A percentile compares a stretch with the other conserved stretches of the same genome.
These are phyloP conservation scores for Podiceps cristatus DNA, from an alignment of 2,113 vertebrate species.

Conservation along the genomic window DNA sequence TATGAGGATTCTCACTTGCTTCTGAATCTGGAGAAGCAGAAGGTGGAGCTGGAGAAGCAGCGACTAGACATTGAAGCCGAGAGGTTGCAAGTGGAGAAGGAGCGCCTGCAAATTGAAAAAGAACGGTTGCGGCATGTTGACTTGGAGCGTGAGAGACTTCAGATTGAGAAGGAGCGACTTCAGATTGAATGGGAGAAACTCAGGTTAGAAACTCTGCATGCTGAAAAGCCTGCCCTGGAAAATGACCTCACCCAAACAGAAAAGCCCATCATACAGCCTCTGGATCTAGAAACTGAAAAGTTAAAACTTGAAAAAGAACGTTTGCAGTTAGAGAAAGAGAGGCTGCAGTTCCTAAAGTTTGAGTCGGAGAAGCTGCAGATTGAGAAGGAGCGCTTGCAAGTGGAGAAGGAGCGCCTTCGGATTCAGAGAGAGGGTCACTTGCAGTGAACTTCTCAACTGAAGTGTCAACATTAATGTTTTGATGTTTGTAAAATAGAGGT, in stretches of 20 bases:
- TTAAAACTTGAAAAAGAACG: conserved; percentile 91
- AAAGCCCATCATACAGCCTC: conserved; percentile 77
- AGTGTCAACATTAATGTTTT: neutral
- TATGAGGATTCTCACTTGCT: conserved; percentile 84
- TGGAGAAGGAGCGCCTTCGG: conserved; percentile 92
- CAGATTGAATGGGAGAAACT: conserved; percentile 90
- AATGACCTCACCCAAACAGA: conserved; percentile 77
- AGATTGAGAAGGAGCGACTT: conserved; percentile 88
- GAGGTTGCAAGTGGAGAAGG: conserved; percentile 88
- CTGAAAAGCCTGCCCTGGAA: conserved; percentile 79
- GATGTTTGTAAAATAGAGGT: conserved; percentile 58
- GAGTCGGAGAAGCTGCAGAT: conserved; percentile 91
- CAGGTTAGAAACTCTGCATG: conserved; percentile 79
- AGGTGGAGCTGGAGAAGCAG: conserved; percentile 90
- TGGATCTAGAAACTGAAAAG: conserved; percentile 89
- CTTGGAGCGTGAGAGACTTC: conserved; percentile 86
- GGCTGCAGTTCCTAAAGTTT: conserved; percentile 92
- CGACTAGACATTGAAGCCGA: conserved; percentile 88
- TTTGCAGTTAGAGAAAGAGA: conserved; percentile 90
- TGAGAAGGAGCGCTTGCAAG: conserved; percentile 91
- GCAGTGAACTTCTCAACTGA: conserved; percentile 60
- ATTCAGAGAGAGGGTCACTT: conserved; percentile 89
- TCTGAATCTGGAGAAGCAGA: conserved; percentile 89
- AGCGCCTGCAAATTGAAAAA: conserved; percentile 88
- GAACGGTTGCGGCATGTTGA: conserved; percentile 86